Base-by-base conservation (phyloP, 1,140 invertebrate genomes). In the Amphibalanus amphitrite region DNA sequence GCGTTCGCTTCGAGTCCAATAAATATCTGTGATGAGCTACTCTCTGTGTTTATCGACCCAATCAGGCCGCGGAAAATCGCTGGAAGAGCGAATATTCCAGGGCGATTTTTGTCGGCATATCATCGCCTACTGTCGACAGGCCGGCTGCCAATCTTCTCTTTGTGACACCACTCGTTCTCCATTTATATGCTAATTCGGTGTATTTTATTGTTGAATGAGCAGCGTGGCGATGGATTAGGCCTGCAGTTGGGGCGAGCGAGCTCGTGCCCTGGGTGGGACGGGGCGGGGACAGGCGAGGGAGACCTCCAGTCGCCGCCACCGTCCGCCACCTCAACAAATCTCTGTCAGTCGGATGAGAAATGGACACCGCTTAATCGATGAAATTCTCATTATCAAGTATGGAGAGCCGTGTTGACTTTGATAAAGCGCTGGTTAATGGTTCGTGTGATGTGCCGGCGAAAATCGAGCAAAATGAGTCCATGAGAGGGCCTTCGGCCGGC, bases 381-480 rank as follows among this genome's bases (percentile, higher is more conserved):
- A 20, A 59, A 59, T 59, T 59, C 47, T 59, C 47, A 59, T 59
- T 59, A 59, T 59, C 47, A 59, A 59, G 47, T 59, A 59, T 59
- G 47, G 47, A 8, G 47, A 59, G 47, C 47, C 47, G 47, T 59
- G 47, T 59, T 59, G 47, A 59, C 47, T 59, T 59, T 59, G 47
- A 59, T 59, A 59, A 59, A 59, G 47, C 47, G 47, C 10, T 1
- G 47, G 47, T 20, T 59, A 59, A 59, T 59, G 47, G 47, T 23
- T 59, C 47, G 47, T 8, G 23, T 59, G 47, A 59, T 59, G 1
- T 59, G 47, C 6, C 47, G 47, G 47, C 47, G 20, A 59, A 23
- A 59, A 59, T 59, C 17, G 47, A 20, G 23, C 10, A 59, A 59
- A 59, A 59, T 59, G 47, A 59, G 17, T 1, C 47, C 47, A 59